Percentiles rank a stretch among this genome's conserved stretches.
Conservation (phyloP, 2,113 vertebrate genomes). For the Hyaena hyaena region DNA sequence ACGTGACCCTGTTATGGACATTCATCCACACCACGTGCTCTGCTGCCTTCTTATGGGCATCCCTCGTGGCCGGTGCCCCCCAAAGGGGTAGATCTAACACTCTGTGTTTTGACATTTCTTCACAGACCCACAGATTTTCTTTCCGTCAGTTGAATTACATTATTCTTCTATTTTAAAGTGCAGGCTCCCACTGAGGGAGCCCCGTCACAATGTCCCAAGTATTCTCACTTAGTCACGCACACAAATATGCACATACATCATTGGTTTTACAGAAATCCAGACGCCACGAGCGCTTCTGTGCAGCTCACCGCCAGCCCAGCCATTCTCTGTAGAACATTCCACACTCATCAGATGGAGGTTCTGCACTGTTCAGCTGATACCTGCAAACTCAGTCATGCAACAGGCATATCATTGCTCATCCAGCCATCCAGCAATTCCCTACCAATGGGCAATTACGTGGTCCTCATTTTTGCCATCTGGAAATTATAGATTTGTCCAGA, state of each 20-base stretch:
- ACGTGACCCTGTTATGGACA: fast-evolving
- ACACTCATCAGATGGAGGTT: neutral
- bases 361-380: neutral
- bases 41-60: fast-evolving
- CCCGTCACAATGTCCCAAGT: neutral
- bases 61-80: fast-evolving
- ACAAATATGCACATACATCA: too few species aligned
- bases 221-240: neutral
- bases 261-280: neutral
- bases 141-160: neutral
- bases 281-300: fast-evolving
- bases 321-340: neutral
- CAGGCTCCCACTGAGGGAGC: neutral
- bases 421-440: neutral
- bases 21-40: fast-evolving
- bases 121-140: neutral
- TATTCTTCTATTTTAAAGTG: neutral
- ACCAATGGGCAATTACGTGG: neutral
- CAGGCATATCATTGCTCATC: fast-evolving
- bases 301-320: too few species aligned
- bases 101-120: neutral
- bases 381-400: fast-evolving
- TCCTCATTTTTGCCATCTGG: neutral
- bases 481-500: neutral
- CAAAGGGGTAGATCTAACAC: too few species aligned